Percentiles rank a stretch among this genome's conserved stretches.
These are phyloP conservation scores for Mizuhopecten yessoensis DNA, from an alignment of 1,140 invertebrate genomes.

Conservation along the genomic window DNA sequence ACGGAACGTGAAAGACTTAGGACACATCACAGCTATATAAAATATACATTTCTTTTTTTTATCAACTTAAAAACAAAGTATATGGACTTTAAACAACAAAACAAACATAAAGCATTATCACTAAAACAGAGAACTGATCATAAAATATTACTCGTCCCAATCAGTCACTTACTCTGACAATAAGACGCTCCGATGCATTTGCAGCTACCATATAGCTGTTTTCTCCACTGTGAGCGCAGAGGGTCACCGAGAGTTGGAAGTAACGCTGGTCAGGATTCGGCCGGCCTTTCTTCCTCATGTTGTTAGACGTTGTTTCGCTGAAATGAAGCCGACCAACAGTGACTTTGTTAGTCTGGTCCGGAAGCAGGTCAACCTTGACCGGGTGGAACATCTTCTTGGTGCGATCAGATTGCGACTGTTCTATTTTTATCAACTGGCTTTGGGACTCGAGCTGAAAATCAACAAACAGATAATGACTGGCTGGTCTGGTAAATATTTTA, in stretches of 20 bases:
- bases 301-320: slow-evolving; percentile 99
- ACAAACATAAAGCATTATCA: too few relatives aligned
- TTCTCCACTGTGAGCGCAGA: slow-evolving; percentile 94
- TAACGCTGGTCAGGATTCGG: slow-evolving; percentile 99
- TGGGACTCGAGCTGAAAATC: slow-evolving; percentile 91
- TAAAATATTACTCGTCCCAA: too few relatives aligned
- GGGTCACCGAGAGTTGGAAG: slow-evolving; percentile 94
- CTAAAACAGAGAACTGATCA: too few relatives aligned
- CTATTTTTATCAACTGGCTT: slow-evolving; percentile 96
- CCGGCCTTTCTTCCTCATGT: slow-evolving; percentile 99
- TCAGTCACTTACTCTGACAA: slow-evolving; percentile 95
- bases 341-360: slow-evolving; percentile 86
- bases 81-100: too few relatives aligned
- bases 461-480: not conserved
- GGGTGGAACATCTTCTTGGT: slow-evolving; percentile 99
- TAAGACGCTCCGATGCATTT: slow-evolving; percentile 97
- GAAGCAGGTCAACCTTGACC: slow-evolving; percentile 91
- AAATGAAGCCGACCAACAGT: slow-evolving; percentile 98
- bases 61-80: too few relatives aligned
- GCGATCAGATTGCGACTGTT: slow-evolving; percentile 98
- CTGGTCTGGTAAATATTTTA: too few relatives aligned
- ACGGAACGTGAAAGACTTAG: too few relatives aligned
- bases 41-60: too few relatives aligned
- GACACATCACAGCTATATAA: too few relatives aligned
- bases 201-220: slow-evolving; percentile 85